Percentiles rank a stretch among this genome's conserved stretches.
These are phyloP conservation scores for Genyomyrus donnyi DNA, from an alignment of 2,113 vertebrate species.

Conservation along the genomic window DNA sequence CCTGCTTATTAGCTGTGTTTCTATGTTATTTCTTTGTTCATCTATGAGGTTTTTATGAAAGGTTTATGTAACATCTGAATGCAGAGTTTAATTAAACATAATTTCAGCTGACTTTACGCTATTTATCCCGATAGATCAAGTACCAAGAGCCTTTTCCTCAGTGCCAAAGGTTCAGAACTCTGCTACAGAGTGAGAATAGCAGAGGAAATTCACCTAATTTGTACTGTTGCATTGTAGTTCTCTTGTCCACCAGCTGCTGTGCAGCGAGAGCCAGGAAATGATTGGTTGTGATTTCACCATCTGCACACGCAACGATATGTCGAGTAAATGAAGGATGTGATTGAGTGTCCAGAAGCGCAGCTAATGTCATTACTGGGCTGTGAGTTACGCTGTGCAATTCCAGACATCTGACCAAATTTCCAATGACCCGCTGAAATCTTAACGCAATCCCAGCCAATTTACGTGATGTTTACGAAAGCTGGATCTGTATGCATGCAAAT, in stretches of 20 bases:
- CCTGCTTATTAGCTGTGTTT: background rate
- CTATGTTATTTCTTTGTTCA: background rate
- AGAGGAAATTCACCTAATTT: background rate
- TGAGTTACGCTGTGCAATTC: background rate
- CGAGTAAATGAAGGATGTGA: background rate
- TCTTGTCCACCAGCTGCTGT: background rate
- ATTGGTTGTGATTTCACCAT: slow-evolving; percentile 1
- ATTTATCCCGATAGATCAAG: background rate
- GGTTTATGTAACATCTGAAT: background rate
- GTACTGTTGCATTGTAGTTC: background rate
- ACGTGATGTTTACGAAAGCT: background rate
- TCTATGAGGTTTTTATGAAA: background rate
- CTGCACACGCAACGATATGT: background rate
- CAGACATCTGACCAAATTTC: background rate
- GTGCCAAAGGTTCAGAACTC: background rate
- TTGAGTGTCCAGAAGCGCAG: background rate
- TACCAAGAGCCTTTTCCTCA: background rate
- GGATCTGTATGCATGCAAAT: background rate
- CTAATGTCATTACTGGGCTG: background rate
- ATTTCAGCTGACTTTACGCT: background rate
- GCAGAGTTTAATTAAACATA: background rate
- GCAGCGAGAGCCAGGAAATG: background rate
- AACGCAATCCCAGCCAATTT: background rate
- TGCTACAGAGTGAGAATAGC: background rate
- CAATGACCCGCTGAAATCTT: background rate